Evolutionary conservation across 2,113 vertebrate species (phyloP).

Genomic region (Nerophis ophidion): DNA sequence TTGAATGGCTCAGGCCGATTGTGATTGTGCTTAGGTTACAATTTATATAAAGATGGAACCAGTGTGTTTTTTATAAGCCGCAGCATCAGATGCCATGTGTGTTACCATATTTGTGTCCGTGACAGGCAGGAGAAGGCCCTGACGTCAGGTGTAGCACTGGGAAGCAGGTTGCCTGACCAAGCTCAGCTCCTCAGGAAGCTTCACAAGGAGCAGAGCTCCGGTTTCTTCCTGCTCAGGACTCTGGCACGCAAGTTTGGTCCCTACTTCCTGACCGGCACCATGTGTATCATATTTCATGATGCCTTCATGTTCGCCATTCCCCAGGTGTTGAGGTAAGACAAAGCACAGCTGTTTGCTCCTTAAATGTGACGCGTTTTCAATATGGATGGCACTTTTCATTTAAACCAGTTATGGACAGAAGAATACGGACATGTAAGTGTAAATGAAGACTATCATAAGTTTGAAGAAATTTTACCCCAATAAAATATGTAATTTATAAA

Average conservation of each 20-base stretch:
- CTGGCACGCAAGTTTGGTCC: slow-evolving; percentile 78
- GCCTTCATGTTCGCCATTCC: slow-evolving; percentile 84
- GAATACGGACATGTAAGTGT: too few species aligned
- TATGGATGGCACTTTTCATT: neutral
- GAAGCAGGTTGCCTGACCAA: slow-evolving; percentile 71
- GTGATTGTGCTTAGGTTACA: neutral
- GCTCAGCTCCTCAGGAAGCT: slow-evolving; percentile 75
- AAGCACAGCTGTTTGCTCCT: neutral
- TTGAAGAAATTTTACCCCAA: too few species aligned
- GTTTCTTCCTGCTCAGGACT: slow-evolving; percentile 72
- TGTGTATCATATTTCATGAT: slow-evolving; percentile 78
- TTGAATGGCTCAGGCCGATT: neutral
- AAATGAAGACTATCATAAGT: too few species aligned
- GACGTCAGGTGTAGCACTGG: slow-evolving; percentile 39
- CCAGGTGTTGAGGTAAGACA: slow-evolving; percentile 80
- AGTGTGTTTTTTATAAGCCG: neutral
- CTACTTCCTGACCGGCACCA: slow-evolving; percentile 79
- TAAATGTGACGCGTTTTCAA: neutral
- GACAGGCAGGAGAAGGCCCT: slow-evolving; percentile 65
- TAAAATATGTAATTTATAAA: too few species aligned
- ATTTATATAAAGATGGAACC: neutral
- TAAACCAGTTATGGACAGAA: too few species aligned
- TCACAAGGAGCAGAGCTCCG: slow-evolving; percentile 61
- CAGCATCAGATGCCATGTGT: slow-evolving; percentile 32
- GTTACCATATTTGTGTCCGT: slow-evolving; percentile 11